Conservation (phyloP, 2,113 vertebrate species). For the Micronycteris hirsuta region DNA sequence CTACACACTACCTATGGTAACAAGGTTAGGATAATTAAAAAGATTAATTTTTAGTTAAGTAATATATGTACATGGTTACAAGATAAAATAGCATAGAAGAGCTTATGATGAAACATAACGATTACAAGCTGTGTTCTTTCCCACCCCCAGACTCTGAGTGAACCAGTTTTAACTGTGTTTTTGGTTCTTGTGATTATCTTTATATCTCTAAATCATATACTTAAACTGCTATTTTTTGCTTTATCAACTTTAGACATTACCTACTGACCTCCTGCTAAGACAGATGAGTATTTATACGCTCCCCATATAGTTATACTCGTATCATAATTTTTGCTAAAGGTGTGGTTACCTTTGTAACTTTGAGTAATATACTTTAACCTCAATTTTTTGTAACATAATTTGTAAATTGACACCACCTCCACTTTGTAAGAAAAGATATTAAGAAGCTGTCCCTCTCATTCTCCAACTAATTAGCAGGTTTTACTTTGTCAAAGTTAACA, state of each 20-base stretch:
- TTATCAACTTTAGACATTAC: conserved; percentile 2
- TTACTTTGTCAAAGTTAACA: not conserved
- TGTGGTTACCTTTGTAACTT: conserved; percentile 13
- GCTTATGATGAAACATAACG: not conserved
- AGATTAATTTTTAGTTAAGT: not conserved
- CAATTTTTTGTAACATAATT: not conserved
- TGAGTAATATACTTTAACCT: not conserved
- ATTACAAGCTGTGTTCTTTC: not conserved
- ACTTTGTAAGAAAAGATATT: not conserved
- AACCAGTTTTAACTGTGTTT: not conserved
- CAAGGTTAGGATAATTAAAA: not conserved
- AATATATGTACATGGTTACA: not conserved
- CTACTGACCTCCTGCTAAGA: not conserved
- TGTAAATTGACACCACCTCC: not conserved
- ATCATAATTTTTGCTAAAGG: conserved; percentile 19
- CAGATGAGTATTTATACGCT: not conserved
- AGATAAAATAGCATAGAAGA: not conserved
- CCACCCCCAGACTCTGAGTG: not conserved
- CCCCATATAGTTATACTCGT: not conserved
- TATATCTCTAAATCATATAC: not conserved
- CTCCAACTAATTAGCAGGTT: not conserved
- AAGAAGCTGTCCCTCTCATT: not conserved
- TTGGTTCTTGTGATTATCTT: conserved; percentile 5
- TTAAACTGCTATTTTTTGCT: not conserved
- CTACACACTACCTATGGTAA: not conserved